Conservation (phyloP, 1,140 invertebrate genomes). For the Portunus trituberculatus region DNA sequence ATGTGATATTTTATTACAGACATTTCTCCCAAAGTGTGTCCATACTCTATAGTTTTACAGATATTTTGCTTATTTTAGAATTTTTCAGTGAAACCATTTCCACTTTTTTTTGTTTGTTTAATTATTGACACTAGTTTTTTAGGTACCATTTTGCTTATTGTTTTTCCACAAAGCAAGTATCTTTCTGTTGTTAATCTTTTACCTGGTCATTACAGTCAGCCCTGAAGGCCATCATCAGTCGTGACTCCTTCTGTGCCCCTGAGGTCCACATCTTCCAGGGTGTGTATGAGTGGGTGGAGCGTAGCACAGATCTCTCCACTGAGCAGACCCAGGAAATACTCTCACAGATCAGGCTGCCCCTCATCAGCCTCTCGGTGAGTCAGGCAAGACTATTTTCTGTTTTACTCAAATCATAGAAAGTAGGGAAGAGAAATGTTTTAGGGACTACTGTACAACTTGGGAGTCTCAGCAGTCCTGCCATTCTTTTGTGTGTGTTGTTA, state of each 20-base stretch:
- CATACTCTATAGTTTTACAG: too few relatives aligned
- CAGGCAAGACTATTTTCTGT: too few relatives aligned
- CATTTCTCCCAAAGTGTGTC: too few relatives aligned
- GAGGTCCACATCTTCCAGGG: slow-evolving; percentile 97
- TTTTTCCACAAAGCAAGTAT: neutral
- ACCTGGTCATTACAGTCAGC: slow-evolving; percentile 83
- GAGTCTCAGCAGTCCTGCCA: too few relatives aligned
- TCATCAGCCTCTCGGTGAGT: slow-evolving; percentile 85
- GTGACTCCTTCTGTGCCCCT: slow-evolving; percentile 97
- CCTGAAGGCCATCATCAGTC: slow-evolving; percentile 87
- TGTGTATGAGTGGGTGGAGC: slow-evolving; percentile 91
- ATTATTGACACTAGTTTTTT: neutral
- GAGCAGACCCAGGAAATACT: slow-evolving; percentile 78
- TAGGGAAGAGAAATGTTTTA: too few relatives aligned
- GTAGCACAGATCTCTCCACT: slow-evolving; percentile 86
- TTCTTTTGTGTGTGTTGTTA: too few relatives aligned
- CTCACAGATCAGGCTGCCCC: slow-evolving; percentile 87
- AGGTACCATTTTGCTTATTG: slow-evolving; percentile 36
- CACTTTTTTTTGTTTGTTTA: too few relatives aligned
- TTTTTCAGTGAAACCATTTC: too few relatives aligned
- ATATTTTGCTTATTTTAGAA: too few relatives aligned
- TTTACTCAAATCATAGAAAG: too few relatives aligned
- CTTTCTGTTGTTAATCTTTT: neutral
- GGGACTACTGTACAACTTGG: too few relatives aligned
- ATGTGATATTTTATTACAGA: too few relatives aligned